Evolutionary conservation across 2,113 vertebrate genomes (phyloP), one percentile per base, ranked within the genome.

Genomic region (Dasyornis broadbenti): DNA sequence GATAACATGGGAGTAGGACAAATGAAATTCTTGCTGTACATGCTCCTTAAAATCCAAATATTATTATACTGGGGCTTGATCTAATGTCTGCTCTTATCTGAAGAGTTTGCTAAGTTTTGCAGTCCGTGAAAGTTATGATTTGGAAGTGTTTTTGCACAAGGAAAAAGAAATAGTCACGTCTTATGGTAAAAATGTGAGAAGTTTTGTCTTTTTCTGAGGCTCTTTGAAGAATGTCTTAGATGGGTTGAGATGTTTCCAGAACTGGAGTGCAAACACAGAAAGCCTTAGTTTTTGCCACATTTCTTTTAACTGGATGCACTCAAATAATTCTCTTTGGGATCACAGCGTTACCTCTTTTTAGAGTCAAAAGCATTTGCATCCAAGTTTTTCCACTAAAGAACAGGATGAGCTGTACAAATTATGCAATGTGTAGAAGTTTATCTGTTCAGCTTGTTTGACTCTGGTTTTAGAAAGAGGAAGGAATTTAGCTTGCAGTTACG

Each of bases 11-110:
- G 1, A 27, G 21, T 57, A 70, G 50, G 65, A 54, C 59, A 90
- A 71, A 86, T 57, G 59, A 68, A 75, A 45, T 45, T 89, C 44
- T 63, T 89, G n/a, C 54, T 70, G 6, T 73, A 39, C 23, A 65
- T 92, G 88, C 89, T 96, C 47, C 89, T 88, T 76, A 59, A 81
- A 97, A 95, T 92, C 33, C 76, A 96, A 90, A 96, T 95, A 92
- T 40, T 10, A 70, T 68, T 82, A 64, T 86, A 89, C 54, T 27
- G 3, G 53, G 69, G 27, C 93, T 89, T 96, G 81, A 90, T 97
- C 84, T 92, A 84, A 94, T 96, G 77, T 72, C 66, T 94, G 31
- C 65, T 79, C 23, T 83, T 45, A 80, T 27, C 33, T 92, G 86
- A 94, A 75, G 81, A 92, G 53, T 72, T 56, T 83, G 59, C 21